These are phyloP conservation scores for Osmerus eperlanus DNA, from an alignment of 2,113 vertebrate species.

Conservation along the genomic window DNA sequence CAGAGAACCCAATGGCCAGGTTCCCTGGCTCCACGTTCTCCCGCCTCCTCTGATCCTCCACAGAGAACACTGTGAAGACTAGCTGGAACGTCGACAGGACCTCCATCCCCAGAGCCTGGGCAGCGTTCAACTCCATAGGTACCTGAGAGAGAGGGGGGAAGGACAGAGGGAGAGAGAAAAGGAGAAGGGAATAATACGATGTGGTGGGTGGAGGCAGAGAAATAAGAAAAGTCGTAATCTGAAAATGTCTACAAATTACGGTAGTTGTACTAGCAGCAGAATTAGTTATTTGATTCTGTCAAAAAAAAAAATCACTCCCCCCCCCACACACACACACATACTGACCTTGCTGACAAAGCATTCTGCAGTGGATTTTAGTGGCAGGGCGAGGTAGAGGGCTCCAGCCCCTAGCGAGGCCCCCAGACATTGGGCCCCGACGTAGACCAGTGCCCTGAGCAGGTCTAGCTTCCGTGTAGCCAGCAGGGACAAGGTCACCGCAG, in stretches of 20 bases:
- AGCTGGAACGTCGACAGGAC: slow-evolving; percentile 79
- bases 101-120: slow-evolving; percentile 76
- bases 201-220: no score
- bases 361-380: slow-evolving; percentile 49
- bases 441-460: slow-evolving; percentile 55
- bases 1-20: slow-evolving; percentile 75
- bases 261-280: no score
- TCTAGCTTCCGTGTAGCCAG: slow-evolving; percentile 76
- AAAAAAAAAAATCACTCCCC: no score
- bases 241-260: no score
- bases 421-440: slow-evolving; percentile 73
- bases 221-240: no score
- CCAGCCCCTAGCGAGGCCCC: slow-evolving; percentile 72
- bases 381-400: slow-evolving; percentile 67
- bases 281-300: no score
- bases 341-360: slow-evolving; percentile 73
- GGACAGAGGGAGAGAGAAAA: rapidly evolving
- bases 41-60: slow-evolving; percentile 63
- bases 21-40: slow-evolving; percentile 61
- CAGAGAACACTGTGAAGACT: slow-evolving; percentile 75
- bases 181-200: no score
- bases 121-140: slow-evolving; percentile 64
- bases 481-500: slow-evolving; percentile 76
- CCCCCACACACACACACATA: neutral
- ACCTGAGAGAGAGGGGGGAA: slow-evolving; percentile 54